phyloP scores from a whole-genome alignment of 2,888 invertebrate species.

The Pimpla rufipes region DNA sequence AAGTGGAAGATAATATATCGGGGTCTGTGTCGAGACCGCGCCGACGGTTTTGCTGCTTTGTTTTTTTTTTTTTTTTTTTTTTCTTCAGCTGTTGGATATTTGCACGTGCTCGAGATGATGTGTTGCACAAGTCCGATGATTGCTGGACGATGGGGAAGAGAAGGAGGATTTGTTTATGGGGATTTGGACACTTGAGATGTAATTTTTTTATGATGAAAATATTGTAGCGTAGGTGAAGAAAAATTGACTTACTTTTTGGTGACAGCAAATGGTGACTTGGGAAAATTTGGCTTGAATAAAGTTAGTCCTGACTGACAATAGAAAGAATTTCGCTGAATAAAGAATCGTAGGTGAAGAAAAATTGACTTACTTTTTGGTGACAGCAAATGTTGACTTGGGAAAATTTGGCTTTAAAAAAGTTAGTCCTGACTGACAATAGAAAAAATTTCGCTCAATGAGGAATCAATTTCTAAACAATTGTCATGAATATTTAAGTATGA shows the following conservation, averaged over 20 bases:
- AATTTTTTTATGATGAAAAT: neutral
- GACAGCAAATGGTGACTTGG: neutral
- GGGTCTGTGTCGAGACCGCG: slow-evolving; percentile 39
- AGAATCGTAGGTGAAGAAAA: too few species aligned
- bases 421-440: neutral
- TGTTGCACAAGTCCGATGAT: slow-evolving; percentile 49
- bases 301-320: neutral
- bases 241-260: neutral
- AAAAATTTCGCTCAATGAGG: neutral
- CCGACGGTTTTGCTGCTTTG: slow-evolving; percentile 35
- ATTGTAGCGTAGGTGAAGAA: too few species aligned
- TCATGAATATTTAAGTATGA: neutral
- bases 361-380: neutral
- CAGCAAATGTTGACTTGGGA: neutral
- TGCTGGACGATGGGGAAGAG: too few species aligned
- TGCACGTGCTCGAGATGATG: slow-evolving; percentile 44
- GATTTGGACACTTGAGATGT: neutral
- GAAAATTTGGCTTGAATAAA: neutral
- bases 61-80: slow-evolving; percentile 35
- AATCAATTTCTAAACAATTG: neutral
- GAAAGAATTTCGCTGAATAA: neutral
- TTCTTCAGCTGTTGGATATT: slow-evolving; percentile 20
- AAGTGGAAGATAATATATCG: slow-evolving; percentile 66
- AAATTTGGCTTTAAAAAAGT: neutral
- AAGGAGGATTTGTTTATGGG: neutral